Base-by-base conservation (phyloP, 2,888 invertebrate genomes). In the Ommatoiulus sabulosus region DNA sequence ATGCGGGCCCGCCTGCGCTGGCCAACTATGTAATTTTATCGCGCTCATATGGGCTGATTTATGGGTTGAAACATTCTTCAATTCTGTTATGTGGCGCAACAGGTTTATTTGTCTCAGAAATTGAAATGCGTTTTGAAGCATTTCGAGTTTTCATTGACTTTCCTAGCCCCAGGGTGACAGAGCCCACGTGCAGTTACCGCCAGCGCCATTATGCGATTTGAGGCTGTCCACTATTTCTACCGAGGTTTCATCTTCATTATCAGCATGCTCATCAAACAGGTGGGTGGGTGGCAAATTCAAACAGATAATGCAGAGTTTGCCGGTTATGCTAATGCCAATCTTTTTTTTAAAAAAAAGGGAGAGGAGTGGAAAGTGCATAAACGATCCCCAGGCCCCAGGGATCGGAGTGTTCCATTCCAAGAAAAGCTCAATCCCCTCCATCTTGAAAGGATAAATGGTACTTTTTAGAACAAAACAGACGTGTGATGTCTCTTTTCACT, bases 31-130 rank as follows among this genome's bases (percentile, higher is more conserved):
- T 72, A 72, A 72, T 72, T 72, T 72, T 72, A 72, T 72, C 72
- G 72, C 72, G 24, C 72, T 72, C 72, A 72, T 72, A 72, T 72
- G 72, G 72, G 72, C 72, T 72, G 24, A 72, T 72, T 72, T 72
- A 72, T 72, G 72, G 72, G 72, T 24, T 24, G 72, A 72, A 72
- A 72, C 72, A 72, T 72, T 72, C 72, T n/a, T 72, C 10, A 24
- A 72, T 72, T 72, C 72, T 72, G 72, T 72, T 72, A 72, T 24
- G 24, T 24, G 72, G 72, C 72, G 24, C 72, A 72, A 72, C 72
- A 72, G 72, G 72, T 72, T 72, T 72, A 72, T 72, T 72, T 72
- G 72, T 72, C 72, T 72, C 72, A 72, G 72, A 72, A n/a, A 72
- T 72, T 72, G 72, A 72, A 72, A 72, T 72, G 72, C 72, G 24